Evolutionary conservation across 1,140 invertebrate genomes (phyloP).

Genomic region (Idris sp.): DNA sequence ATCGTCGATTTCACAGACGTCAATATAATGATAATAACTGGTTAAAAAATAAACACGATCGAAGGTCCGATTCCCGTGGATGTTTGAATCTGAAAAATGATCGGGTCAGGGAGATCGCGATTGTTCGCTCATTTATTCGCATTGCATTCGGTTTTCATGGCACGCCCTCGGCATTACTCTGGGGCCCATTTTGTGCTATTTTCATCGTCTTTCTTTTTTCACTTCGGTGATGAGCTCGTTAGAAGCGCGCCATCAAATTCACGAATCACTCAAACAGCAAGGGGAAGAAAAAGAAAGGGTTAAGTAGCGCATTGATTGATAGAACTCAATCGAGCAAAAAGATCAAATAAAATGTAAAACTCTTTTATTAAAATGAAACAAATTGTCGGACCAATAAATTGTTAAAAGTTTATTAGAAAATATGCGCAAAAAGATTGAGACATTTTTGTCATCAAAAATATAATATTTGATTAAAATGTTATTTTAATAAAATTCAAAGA

Average conservation of each 20-base stretch:
- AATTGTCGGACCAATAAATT: too few relatives aligned
- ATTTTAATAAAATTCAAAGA: too few relatives aligned
- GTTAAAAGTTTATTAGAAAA: too few relatives aligned
- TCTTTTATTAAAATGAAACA: too few relatives aligned
- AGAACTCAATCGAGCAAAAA: slow-evolving; percentile 39
- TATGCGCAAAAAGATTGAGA: too few relatives aligned
- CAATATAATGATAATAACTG: slow-evolving; percentile 9
- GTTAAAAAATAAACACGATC: slow-evolving; percentile 13
- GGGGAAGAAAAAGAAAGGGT: slow-evolving; percentile 45
- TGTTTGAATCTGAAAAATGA: slow-evolving; percentile 65
- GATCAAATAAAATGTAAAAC: too few relatives aligned
- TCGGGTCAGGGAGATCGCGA: slow-evolving; percentile 63
- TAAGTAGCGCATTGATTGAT: slow-evolving; percentile 74
- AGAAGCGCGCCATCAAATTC: slow-evolving; percentile 62
- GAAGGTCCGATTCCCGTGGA: slow-evolving; percentile 17
- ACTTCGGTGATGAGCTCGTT: slow-evolving; percentile 72
- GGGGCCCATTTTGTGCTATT: slow-evolving; percentile 72
- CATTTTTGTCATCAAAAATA: too few relatives aligned
- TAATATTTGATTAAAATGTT: too few relatives aligned
- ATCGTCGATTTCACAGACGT: slow-evolving; percentile 3
- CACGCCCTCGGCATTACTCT: slow-evolving; percentile 69
- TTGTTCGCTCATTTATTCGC: slow-evolving; percentile 58
- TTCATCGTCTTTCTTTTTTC: slow-evolving; percentile 69
- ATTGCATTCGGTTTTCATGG: slow-evolving; percentile 60
- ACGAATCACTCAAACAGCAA: slow-evolving; percentile 36